Evolutionary conservation across 1,140 invertebrate species (phyloP).

Genomic region (Drosophila sechellia): DNA sequence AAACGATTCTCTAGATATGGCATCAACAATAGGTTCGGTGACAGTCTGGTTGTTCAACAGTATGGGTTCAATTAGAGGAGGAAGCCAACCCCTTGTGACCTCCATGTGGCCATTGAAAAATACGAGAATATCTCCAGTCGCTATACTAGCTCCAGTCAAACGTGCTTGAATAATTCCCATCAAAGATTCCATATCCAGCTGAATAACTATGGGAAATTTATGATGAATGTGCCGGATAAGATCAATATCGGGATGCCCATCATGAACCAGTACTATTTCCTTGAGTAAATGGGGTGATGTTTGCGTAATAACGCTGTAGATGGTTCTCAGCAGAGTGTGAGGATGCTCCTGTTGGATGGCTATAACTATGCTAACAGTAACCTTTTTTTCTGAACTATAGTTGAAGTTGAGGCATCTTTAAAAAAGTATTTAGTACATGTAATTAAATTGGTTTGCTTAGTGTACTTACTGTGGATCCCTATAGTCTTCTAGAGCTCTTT

Average conservation of each 20-base stretch:
- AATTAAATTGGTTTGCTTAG: background rate
- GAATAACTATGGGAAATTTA: constrained; percentile 54
- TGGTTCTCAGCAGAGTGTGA: constrained; percentile 93
- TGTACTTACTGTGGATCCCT: constrained; percentile 6
- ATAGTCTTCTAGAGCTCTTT: constrained; percentile 5
- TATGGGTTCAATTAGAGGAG: constrained; percentile 90
- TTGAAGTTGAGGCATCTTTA: constrained; percentile 1
- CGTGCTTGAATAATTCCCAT: constrained; percentile 94
- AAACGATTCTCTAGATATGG: constrained; percentile 30
- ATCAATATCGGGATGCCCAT: constrained; percentile 88
- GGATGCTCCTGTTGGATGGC: constrained; percentile 97
- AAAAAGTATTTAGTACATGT: background rate
- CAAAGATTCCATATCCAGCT: constrained; percentile 75
- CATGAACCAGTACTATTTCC: constrained; percentile 96
- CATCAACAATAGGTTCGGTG: constrained; percentile 94
- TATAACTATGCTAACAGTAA: constrained; percentile 93
- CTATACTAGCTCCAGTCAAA: constrained; percentile 91
- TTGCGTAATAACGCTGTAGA: constrained; percentile 91
- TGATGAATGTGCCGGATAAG: constrained; percentile 84
- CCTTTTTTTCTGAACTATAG: constrained; percentile 84
- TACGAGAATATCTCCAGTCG: constrained; percentile 92
- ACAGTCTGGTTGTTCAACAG: constrained; percentile 86
- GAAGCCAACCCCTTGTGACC: constrained; percentile 92
- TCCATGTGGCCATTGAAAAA: constrained; percentile 97
- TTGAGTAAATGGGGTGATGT: constrained; percentile 91